A percentile compares a stretch with the other conserved stretches of the same genome.
Conservation (phyloP, 2,113 vertebrate species). For the Thomomys bottae region DNA sequence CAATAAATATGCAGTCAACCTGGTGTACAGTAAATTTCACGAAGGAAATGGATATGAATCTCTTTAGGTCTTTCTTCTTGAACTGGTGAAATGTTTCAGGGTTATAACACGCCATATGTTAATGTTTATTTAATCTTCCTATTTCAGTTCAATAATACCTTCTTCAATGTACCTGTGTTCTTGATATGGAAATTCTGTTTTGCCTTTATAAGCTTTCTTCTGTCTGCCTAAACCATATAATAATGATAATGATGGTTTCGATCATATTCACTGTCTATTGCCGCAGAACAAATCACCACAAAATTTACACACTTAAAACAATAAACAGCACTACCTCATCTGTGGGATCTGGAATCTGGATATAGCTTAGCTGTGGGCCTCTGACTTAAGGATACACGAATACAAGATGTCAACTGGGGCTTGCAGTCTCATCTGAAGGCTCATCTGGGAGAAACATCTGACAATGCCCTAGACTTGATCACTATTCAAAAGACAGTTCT, state of each 20-base stretch:
- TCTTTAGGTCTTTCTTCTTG: background rate
- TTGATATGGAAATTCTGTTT: background rate
- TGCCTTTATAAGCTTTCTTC: background rate
- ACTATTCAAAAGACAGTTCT: conserved; percentile 29
- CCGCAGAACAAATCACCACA: background rate
- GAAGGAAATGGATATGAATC: background rate
- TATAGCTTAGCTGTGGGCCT: background rate
- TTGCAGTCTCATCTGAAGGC: background rate
- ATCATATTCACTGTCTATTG: background rate
- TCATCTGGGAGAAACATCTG: background rate
- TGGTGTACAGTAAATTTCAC: background rate
- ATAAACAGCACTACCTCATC: background rate
- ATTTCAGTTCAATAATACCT: background rate
- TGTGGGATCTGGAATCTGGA: background rate
- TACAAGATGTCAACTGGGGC: background rate
- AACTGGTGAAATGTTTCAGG: background rate
- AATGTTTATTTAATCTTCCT: background rate
- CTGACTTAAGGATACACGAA: background rate
- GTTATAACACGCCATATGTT: background rate
- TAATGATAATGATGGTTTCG: background rate
- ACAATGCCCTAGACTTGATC: background rate
- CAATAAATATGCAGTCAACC: background rate
- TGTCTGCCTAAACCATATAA: background rate
- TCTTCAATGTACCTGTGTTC: background rate
- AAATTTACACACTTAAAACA: conserved; percentile 4